Conservation (phyloP, 2,113 vertebrate genomes). For the Pandion haliaetus region DNA sequence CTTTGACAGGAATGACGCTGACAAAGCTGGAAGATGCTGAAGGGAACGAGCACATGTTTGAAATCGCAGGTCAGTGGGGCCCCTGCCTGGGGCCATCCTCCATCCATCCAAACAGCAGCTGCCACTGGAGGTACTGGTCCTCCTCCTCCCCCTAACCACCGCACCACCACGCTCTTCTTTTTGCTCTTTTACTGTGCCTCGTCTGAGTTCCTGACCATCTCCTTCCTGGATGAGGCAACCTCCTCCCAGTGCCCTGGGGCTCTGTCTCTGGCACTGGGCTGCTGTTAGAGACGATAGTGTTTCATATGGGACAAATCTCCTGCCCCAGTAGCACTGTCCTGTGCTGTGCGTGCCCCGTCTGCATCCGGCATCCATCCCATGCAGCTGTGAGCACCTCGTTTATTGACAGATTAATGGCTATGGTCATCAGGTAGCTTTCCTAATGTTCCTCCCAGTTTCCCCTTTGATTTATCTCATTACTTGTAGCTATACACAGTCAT, state of each 20-base stretch:
- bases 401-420: not conserved
- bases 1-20: conserved; percentile 83
- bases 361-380: not conserved
- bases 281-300: rapidly evolving
- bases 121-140: not conserved
- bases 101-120: not conserved
- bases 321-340: not conserved
- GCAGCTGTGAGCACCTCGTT: not conserved
- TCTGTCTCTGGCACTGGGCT: not conserved
- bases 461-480: not conserved
- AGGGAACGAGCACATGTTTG: conserved; percentile 83
- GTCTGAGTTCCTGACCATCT: not conserved
- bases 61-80: conserved; percentile 87
- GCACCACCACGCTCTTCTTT: rapidly evolving
- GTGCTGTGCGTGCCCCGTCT: rapidly evolving
- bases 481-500: not conserved
- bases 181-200: not conserved
- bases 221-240: not conserved
- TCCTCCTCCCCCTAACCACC: not conserved
- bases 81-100: not conserved
- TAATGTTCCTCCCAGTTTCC: not conserved
- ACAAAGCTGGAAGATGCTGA: conserved; percentile 87
- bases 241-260: not conserved
- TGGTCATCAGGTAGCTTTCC: not conserved
- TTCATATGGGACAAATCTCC: not conserved